Base-by-base conservation (phyloP, 2,888 invertebrate genomes). In the Drosophila ustulata region DNA sequence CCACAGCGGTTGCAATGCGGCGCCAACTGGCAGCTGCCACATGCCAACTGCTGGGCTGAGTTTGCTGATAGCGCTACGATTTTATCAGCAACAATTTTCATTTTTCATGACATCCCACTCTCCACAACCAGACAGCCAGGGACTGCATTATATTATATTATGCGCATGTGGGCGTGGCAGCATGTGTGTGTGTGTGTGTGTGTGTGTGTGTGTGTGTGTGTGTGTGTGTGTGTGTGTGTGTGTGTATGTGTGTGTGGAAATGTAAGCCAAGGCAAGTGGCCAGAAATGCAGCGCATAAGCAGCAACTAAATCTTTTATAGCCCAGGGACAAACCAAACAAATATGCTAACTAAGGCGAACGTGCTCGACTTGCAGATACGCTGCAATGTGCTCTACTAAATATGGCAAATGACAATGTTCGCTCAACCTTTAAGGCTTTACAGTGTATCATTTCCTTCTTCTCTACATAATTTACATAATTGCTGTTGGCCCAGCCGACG, bases 1-100 rank as follows among this genome's bases (percentile, higher is more conserved):
- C 53, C 67, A 79, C 61, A 88, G 82, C 79, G 69, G 79, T 69
- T 75, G 71, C 86, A 88, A 57, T 82, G 88, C 82, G 85, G 68
- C 65, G 62, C 66, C 69, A 78, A 78, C 66, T 67, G 80, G 63
- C 68, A 78, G 74, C 71, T 75, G 76, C 69, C 70, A 76, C 59
- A 72, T 75, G 72, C 65, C 69, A 75, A 57, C 66, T 75, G 67
- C 80, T 67, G 45, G 45, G 66, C 79, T 81, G 66, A 73, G 66
- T 80, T 63, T 66, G 74, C 82, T 87, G 89, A 89, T 83, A 89
- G 78, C 81, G 62, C 68, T 76, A 70, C 70, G 85, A 89, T 84
- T 87, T 84, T 84, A 84, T 84, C 84, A 89, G 82, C 85, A 87
- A 89, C 87, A 86, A 83, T 83, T 88, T 88, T 84, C 81, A 89